phyloP scores from a whole-genome alignment of 2,113 vertebrate species.

The Hiodon alosoides region DNA sequence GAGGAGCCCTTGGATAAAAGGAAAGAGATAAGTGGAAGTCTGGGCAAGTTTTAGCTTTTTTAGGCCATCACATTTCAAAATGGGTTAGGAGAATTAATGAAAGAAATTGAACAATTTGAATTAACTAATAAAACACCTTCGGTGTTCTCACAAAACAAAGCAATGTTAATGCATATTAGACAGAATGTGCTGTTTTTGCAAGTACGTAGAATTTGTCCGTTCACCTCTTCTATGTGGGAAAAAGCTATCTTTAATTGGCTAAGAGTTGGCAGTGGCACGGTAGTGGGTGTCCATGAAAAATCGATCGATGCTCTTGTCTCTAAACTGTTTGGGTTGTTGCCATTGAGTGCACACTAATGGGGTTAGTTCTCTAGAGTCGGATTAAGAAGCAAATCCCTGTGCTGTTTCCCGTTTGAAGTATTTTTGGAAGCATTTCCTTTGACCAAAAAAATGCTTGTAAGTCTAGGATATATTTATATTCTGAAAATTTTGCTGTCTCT shows the following conservation, averaged over 20 bases:
- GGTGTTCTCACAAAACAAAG: slow-evolving; percentile 27
- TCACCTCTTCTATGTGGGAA: slow-evolving; percentile 1
- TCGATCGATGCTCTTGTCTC: slow-evolving; percentile 53
- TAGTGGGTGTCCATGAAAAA: slow-evolving; percentile 48
- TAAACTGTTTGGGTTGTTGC: slow-evolving; percentile 51
- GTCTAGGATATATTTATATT: not conserved
- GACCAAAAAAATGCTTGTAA: not conserved
- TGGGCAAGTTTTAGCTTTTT: slow-evolving; percentile 21
- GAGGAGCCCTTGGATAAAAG: slow-evolving; percentile 10
- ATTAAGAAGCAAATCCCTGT: not conserved
- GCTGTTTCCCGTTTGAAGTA: slow-evolving; percentile 12
- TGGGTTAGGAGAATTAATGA: slow-evolving; percentile 15
- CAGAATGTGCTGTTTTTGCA: not conserved
- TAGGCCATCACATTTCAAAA: slow-evolving; percentile 12
- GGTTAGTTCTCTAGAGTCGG: slow-evolving; percentile 7
- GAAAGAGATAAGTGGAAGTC: slow-evolving; percentile 12
- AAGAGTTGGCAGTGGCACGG: slow-evolving; percentile 41
- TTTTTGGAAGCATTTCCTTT: not conserved
- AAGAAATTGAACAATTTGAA: slow-evolving; percentile 7
- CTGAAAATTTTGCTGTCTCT: not conserved
- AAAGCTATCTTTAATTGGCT: slow-evolving; percentile 57
- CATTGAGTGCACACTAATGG: slow-evolving; percentile 29
- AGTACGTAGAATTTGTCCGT: not conserved
- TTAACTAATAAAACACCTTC: slow-evolving; percentile 8
- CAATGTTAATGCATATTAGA: not conserved